phyloP scores from a whole-genome alignment of 1,140 invertebrate genomes.

The Gonioctena quinquepunctata region DNA sequence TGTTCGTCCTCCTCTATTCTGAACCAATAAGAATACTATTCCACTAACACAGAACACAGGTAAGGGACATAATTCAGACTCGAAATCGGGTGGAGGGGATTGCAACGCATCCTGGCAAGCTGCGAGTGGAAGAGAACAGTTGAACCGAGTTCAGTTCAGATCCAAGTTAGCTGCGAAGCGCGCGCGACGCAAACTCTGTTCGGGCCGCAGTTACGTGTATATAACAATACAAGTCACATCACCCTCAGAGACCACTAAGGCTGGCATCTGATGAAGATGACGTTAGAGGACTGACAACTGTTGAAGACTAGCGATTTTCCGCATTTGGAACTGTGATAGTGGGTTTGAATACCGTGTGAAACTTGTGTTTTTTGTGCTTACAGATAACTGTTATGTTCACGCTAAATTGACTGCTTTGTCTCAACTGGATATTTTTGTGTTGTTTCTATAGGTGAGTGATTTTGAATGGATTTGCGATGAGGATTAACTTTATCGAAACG shows the following conservation, averaged over 20 bases:
- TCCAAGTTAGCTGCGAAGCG: neutral
- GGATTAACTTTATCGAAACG: neutral
- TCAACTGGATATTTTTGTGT: neutral
- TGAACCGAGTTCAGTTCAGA: constrained; percentile 17
- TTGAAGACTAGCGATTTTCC: neutral
- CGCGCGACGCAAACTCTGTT: constrained; percentile 1
- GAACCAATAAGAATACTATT: constrained; percentile 18
- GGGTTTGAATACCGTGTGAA: neutral
- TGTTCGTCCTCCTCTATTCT: constrained; percentile 1
- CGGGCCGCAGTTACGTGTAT: neutral
- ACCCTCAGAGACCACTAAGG: neutral
- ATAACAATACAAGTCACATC: neutral
- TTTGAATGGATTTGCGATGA: neutral
- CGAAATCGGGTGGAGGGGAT: constrained; percentile 5
- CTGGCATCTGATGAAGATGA: neutral
- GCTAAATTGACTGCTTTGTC: neutral
- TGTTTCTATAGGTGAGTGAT: neutral
- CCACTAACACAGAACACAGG: constrained; percentile 11
- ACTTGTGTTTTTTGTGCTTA: constrained; percentile 4
- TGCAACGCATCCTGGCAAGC: constrained; percentile 17
- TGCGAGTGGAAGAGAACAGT: constrained; percentile 10
- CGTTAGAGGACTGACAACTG: neutral
- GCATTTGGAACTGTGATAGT: neutral
- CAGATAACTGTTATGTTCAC: neutral
- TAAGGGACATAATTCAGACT: constrained; percentile 16